Evolutionary conservation across 2,888 invertebrate genomes (phyloP).

Genomic region (Acrocyrtus sp.): DNA sequence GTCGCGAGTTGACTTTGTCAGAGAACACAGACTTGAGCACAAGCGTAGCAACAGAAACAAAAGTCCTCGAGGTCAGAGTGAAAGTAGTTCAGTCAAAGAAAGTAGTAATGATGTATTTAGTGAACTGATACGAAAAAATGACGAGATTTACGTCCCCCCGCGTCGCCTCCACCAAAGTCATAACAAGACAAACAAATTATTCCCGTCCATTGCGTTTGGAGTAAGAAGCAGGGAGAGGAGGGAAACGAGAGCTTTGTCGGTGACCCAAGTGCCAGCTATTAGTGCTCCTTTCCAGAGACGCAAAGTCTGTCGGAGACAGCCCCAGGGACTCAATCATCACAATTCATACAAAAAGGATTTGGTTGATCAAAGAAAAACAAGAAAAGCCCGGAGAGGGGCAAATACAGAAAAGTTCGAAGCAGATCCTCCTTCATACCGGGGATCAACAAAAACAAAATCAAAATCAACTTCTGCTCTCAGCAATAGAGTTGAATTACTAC

Average conservation of each 20-base stretch:
- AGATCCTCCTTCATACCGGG: slow-evolving; percentile 21
- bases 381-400: slow-evolving; percentile 8
- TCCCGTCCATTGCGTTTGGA: slow-evolving; percentile 44
- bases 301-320: slow-evolving; percentile 36
- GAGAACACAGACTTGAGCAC: too few species aligned
- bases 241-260: slow-evolving; percentile 45
- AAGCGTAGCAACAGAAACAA: too few species aligned
- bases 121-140: too few species aligned
- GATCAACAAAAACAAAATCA: slow-evolving; percentile 19
- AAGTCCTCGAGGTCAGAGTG: too few species aligned
- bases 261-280: slow-evolving; percentile 42
- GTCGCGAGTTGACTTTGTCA: too few species aligned
- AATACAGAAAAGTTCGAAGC: slow-evolving; percentile 14
- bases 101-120: too few species aligned
- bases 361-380: slow-evolving; percentile 45
- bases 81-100: too few species aligned
- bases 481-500: too few species aligned
- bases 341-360: slow-evolving; percentile 44
- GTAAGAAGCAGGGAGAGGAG: slow-evolving; percentile 19
- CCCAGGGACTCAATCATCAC: slow-evolving; percentile 49
- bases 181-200: slow-evolving; percentile 42
- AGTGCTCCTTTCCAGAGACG: slow-evolving; percentile 23
- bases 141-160: too few species aligned
- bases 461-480: not conserved
- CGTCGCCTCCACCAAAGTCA: too few species aligned